Conservation (phyloP, 2,797 vertebrate genomes). For the Botia kubotai region DNA sequence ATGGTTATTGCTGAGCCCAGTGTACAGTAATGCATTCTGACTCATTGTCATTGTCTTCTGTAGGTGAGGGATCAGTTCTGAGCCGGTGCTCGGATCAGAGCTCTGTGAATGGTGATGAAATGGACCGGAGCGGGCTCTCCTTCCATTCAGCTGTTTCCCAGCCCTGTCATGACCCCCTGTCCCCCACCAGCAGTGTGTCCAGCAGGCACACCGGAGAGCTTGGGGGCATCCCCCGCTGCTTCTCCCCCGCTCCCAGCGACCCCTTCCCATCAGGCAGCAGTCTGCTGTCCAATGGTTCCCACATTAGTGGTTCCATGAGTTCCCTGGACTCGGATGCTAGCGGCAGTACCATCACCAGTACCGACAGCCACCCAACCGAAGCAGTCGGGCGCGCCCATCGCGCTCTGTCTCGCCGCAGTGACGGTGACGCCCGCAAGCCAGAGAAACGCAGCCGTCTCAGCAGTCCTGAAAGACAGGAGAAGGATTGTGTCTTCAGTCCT, state of each 20-base stretch:
- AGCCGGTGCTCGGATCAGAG: constrained; percentile 74
- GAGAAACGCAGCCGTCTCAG: constrained; percentile 79
- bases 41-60: background rate
- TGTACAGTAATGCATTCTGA: background rate
- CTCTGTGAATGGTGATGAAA: constrained; percentile 80
- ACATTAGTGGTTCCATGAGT: constrained; percentile 85
- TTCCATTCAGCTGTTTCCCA: constrained; percentile 68
- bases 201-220: constrained; percentile 66
- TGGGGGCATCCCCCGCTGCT: constrained; percentile 80
- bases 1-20: background rate
- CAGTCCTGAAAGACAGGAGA: constrained; percentile 76
- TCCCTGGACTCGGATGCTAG: constrained; percentile 84
- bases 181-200: constrained; percentile 79
- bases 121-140: constrained; percentile 68
- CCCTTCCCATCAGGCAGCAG: constrained; percentile 84
- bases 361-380: constrained; percentile 75
- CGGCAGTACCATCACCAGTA: constrained; percentile 80
- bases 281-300: constrained; percentile 83
- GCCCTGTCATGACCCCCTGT: constrained; percentile 71
- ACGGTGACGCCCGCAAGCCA: constrained; percentile 76
- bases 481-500: constrained; percentile 74
- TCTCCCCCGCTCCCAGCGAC: constrained; percentile 80
- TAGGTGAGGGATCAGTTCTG: constrained; percentile 67
- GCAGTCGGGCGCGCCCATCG: constrained; percentile 56
- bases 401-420: constrained; percentile 69